Evolutionary conservation across 2,797 vertebrate species (phyloP), one percentile per base, ranked within the genome.

Genomic region (Helostoma temminkii): DNA sequence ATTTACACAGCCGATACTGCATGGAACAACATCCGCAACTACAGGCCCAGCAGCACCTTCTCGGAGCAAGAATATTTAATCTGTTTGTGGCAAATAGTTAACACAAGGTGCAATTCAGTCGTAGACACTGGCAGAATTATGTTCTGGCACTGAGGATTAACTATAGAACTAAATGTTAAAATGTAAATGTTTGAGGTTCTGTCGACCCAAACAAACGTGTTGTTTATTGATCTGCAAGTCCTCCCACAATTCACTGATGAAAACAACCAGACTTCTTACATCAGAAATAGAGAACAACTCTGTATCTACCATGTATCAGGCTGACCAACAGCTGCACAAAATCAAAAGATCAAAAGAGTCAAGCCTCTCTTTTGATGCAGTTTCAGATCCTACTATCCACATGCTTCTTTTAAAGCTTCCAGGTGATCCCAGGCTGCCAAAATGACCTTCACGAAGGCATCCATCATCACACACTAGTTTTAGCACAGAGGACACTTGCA

Each of bases 261-360:
- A 73, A 78, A 78, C 67, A 80, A 82, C 74, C 89, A 85, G 74
- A 77, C 52, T 45, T 64, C 61, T 58, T 88, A 89, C 88, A 92
- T 92, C 92, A 93, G 91, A 92, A 92, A 66, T 89, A 92, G 90
- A 92, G 81, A 66, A 81, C 70, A 66, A 78, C 86, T 73, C 59
- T 71, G 49, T 52, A 66, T 70, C 68, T 18, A 61, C 43, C 64
- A n/a, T 67, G 28, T 47, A 30, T 49, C 12, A 46, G 43, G 53
- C 75, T 16, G 74, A 81, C 60, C 68, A 30, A 74, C 75, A 45
- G n/a, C n/a, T n/a, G n/a, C n/a, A n/a, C n/a, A n/a, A n/a, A 25
- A 65, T 50, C 46, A 68, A 48, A 66, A 45, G n/a, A 52, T 64
- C n/a, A 18, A 65, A 77, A 57, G 59, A 68, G 53, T 56, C 37